Base-by-base conservation (phyloP, 2,888 invertebrate genomes). In the Galeopsomyia nigrocyanea region DNA sequence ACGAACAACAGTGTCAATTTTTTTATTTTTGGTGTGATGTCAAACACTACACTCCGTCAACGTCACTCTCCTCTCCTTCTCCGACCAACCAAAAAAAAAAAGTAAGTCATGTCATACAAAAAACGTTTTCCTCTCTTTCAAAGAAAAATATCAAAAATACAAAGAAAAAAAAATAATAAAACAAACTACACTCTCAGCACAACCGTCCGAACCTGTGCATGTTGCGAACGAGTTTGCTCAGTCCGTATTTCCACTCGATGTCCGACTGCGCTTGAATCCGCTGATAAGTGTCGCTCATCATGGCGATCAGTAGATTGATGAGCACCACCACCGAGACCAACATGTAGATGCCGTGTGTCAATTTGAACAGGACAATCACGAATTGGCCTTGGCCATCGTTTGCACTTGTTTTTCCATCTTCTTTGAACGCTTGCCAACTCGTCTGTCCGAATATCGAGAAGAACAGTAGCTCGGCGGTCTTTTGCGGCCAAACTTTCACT, bases 241-340 rank as follows among this genome's bases (percentile, higher is more conserved):
- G 88, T 39, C 99, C 99, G 86, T 98, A 99, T 88, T 99, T 99
- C 99, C 99, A 99, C 88, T 99, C 99, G 82, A 97, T 98, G 88
- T 99, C 99, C 58, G 99, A 99, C 92, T 99, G 98, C 50, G 98
- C 98, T 92, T 99, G 97, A 86, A 99, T 99, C 87, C 97, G 91
- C 88, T 99, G 99, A 88, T 99, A 99, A 75, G 99, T 99, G 91
- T 99, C 99, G 86, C 98, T 98, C 98, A 99, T 99, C 99, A 99
- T 99, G 90, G 99, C 99, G 91, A 99, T 99, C 87, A 99, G 94
- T 80, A 99, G 92, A 89, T 99, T 99, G 89, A 99, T 99, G 82
- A 99, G 92, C 82, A 99, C 99, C 87, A 99, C 96, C 84, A 99
- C 95, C 78, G 98, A 98, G 83, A 99, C 98, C 93, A 99, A 91